Base-by-base conservation (phyloP, 2,113 vertebrate species). In the Pelvicachromis taeniatus region DNA sequence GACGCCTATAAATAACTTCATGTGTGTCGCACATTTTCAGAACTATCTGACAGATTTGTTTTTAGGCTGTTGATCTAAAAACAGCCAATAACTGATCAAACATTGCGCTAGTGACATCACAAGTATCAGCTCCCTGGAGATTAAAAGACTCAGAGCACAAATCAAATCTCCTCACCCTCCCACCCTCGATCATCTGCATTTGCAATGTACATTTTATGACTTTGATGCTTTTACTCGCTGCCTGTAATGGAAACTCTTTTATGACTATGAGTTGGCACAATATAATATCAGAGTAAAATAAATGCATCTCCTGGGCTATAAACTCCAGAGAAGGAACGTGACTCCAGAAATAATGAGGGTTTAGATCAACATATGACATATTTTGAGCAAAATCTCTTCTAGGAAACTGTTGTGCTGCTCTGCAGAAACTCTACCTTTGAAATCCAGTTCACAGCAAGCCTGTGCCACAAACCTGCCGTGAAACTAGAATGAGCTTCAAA, bases 1-100 rank as follows among this genome's bases (percentile, higher is more conserved):
- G 63, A 81, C 35, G 81, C 42, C 87, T 94, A 94, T 91, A 88
- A 94, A 95, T 95, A 95, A 84, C 82, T n/a, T 59, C 21, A 73
- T 29, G 54, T n/a, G 63, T 91, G 86, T 94, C 85, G 85, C 73
- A 85, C 78, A 56, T 92, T 90, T 91, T 87, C 81, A 85, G 86
- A 87, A 81, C 42, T 23, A 50, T 88, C 81, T 89, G 92, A 94
- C 91, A 84, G 89, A 87, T 92, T 93, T 93, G 79, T 94, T 94
- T 95, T 95, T 93, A 90, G 88, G 85, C 84, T 84, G 52, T 81
- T 89, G 86, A 88, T 89, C 94, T 95, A 94, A 95, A 95, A 95
- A 94, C 90, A 92, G 93, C 75, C 80, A 87, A 93, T 91, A 90
- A 68, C 59, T 93, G 92, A 93, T 90, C 87, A 91, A 91, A 90